phyloP scores from a whole-genome alignment of 1,140 invertebrate species.

The Asbolus verrucosus region DNA sequence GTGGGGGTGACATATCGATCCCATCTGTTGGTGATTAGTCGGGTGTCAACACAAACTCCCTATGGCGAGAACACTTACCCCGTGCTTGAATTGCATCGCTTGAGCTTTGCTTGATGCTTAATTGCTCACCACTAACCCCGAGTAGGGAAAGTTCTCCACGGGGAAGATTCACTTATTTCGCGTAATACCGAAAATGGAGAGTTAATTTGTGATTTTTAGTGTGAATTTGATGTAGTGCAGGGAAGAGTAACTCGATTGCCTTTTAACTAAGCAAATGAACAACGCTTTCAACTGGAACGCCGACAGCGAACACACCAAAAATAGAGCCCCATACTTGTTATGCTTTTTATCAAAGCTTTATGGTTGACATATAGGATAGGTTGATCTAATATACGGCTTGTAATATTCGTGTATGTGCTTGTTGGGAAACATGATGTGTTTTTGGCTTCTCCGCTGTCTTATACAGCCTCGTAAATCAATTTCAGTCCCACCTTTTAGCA shows the following conservation, averaged over 20 bases:
- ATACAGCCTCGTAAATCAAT: constrained; percentile 37
- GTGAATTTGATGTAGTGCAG: not conserved
- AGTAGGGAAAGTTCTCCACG: constrained; percentile 31
- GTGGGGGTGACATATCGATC: constrained; percentile 40
- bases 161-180: constrained; percentile 9
- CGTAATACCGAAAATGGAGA: not conserved
- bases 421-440: constrained; percentile 35
- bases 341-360: constrained; percentile 33
- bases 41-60: constrained; percentile 44
- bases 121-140: constrained; percentile 38
- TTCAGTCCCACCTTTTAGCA: constrained; percentile 38
- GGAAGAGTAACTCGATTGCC: constrained; percentile 17
- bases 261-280: constrained; percentile 22
- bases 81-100: constrained; percentile 36
- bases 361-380: constrained; percentile 9
- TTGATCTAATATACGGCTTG: constrained; percentile 36
- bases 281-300: constrained; percentile 1
- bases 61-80: constrained; percentile 44
- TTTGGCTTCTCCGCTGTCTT: constrained; percentile 27
- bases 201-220: constrained; percentile 11
- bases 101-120: constrained; percentile 41
- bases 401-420: constrained; percentile 39
- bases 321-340: constrained; percentile 12
- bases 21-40: constrained; percentile 43
- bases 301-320: constrained; percentile 10